A percentile compares a stretch with the other conserved stretches of the same genome.
Evolutionary conservation across 2,113 vertebrate species (phyloP).

Genomic region (Pelecanoides urinatrix): DNA sequence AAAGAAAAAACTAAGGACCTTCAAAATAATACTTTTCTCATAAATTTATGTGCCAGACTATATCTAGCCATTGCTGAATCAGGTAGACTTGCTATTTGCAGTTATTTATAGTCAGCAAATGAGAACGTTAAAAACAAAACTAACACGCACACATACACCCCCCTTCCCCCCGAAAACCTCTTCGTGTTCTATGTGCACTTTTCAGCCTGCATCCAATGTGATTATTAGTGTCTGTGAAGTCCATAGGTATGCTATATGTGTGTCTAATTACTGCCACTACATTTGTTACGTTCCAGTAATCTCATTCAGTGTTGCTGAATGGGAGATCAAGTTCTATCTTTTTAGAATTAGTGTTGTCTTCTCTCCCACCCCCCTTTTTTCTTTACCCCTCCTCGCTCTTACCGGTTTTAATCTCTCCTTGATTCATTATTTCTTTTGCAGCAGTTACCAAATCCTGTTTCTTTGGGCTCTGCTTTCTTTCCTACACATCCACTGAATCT

Average conservation of each 20-base stretch:
- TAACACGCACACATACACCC: too few relatives aligned
- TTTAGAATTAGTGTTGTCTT: background rate
- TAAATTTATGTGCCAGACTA: background rate
- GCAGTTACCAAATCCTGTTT: background rate
- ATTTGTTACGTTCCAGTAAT: background rate
- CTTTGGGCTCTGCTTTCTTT: background rate
- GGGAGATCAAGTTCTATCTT: background rate
- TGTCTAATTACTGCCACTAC: background rate
- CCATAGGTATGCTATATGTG: accelerated
- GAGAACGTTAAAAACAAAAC: background rate
- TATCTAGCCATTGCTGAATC: background rate
- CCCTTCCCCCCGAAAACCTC: background rate
- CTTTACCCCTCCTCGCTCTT: background rate
- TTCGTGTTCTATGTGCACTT: background rate
- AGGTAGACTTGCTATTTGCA: background rate
- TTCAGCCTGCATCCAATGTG: background rate
- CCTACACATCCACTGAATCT: background rate
- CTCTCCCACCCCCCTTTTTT: accelerated
- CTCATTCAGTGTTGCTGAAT: background rate
- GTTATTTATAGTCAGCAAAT: background rate
- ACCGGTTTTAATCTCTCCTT: background rate
- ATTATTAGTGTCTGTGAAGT: background rate
- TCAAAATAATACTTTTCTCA: background rate
- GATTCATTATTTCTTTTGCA: background rate
- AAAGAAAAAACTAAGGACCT: background rate